Base-by-base conservation (phyloP, 2,113 vertebrate genomes). In the Coracopsis vasa region DNA sequence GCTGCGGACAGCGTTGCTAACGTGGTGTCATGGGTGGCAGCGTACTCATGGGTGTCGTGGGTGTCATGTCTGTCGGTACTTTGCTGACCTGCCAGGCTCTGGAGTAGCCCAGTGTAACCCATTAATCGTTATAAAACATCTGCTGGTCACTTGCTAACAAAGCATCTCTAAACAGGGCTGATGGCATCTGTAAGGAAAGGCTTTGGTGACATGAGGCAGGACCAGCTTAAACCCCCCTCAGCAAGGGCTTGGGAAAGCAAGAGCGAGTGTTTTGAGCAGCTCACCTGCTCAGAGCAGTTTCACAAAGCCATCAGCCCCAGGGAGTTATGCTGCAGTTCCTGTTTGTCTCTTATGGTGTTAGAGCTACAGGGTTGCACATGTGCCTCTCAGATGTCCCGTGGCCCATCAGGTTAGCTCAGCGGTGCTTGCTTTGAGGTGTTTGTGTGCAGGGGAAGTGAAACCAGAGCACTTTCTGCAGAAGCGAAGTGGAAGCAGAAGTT, bases 371-470 rank as follows among this genome's bases (percentile, higher is more conserved):
- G 25, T 80, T 47, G 66, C 58, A 23, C 17, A 1, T 47, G 13
- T 78, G 60, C 50, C 61, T 61, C 53, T 66, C 35, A 18, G 13
- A 15, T 65, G 70, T 21, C 35, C 33, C 10, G 1, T 17, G 58
- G 45, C 31, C 44, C 37, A 4, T 67, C 41, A 21, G 2, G 31
- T 48, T 61, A 53, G 62, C 39, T 83, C 42, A 50, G 53, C 42
- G 2, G 0, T n/a, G 53, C 67, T 65, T 33, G n/a, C 3, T 35
- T 31, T 47, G 58, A 28, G 44, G 8, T 58, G 37, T 53, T 86
- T 41, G 31, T 70, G 15, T 45, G 42, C 54, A 78, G 45, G 33
- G 77, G 94, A 94, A 96, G 82, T 88, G 88, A 94, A 88, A 96
- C 17, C 6, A 4, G 67, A 88, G 60, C 10, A 2, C 79, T 60